These are phyloP conservation scores for Prorops nasuta DNA, from an alignment of 1,140 invertebrate species.

Conservation along the genomic window DNA sequence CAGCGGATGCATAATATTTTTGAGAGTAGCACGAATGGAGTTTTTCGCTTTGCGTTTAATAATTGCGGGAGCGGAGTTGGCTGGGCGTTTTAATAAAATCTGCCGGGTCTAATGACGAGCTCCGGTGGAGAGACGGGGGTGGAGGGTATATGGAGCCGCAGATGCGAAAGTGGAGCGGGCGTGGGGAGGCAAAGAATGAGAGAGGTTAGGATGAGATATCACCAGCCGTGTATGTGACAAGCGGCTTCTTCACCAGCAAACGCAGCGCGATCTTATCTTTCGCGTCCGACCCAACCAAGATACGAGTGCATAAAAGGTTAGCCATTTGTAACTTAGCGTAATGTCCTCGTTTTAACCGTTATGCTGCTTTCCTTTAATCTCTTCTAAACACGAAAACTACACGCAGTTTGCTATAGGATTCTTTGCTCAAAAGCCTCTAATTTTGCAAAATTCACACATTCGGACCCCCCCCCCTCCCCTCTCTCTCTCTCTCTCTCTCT, in stretches of 20 bases:
- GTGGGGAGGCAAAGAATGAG: not conserved
- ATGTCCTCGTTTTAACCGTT: no score
- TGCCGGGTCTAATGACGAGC: constrained; percentile 26
- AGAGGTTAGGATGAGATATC: not conserved
- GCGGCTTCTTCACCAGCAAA: not conserved
- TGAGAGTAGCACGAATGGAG: constrained; percentile 26
- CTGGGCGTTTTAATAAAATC: constrained; percentile 25
- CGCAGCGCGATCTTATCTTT: not conserved
- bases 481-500: no score
- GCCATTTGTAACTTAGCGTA: not conserved
- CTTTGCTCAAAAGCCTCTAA: no score
- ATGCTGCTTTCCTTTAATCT: no score
- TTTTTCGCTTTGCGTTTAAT: constrained; percentile 34
- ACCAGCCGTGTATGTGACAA: not conserved
- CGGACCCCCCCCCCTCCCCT: no score
- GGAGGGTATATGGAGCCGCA: not conserved
- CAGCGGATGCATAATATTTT: no score
- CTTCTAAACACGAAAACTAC: no score
- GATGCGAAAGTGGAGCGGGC: no score
- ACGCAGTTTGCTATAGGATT: no score
- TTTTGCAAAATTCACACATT: no score
- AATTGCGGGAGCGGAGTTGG: constrained; percentile 3
- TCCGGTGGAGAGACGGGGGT: constrained; percentile 19
- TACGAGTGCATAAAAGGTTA: not conserved
- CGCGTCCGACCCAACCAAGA: not conserved